Base-by-base conservation (phyloP, 2,888 invertebrate species). In the Rhabditophanes sp. region DNA sequence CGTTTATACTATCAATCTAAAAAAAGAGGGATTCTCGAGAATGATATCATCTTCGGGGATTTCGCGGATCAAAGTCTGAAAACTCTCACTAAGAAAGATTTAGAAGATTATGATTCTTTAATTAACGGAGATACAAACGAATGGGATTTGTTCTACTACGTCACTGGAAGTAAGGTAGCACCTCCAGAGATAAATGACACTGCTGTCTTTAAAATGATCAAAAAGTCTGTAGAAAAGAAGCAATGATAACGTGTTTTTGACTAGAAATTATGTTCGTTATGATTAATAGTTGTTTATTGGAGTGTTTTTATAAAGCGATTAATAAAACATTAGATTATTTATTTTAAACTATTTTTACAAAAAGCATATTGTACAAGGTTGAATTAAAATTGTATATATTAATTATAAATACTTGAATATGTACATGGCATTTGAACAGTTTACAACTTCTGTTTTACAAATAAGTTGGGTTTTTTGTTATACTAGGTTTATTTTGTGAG, bases 1-100 rank as follows among this genome's bases (percentile, higher is more conserved):
- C 43, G 53, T 2, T 44, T 60, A 7, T 39, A 30, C 49, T 58
- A 43, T 53, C 57, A 38, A 52, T 60, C 41, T 46, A 55, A 36
- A 56, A 69, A 56, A 48, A 49, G 55, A 40, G 64, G 51, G 48
- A 65, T 64, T 23, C 41, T 60, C 15, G 63, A 63, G 34, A 60
- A 56, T 37, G 59, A 63, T 39, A 63, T 63, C 26, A 32, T 63
- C 4, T 43, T 61, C 5, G 61, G 59, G 43, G 58, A 50, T n/a
- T 65, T 65, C 30, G 64, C 61, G 8, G 47, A 54, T 14, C 18
- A 43, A 24, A 41, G 56, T 19, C 37, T 64, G 12, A 16, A 20
- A 11, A 31, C 28, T 22, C 41, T 64, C 49, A 41, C 34, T 21
- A 38, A 37, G 12, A 25, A 30, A 4, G 43, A 55, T 33, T 32